Base-by-base conservation (phyloP, 1,140 invertebrate genomes). In the Drosophila equinoxialis region DNA sequence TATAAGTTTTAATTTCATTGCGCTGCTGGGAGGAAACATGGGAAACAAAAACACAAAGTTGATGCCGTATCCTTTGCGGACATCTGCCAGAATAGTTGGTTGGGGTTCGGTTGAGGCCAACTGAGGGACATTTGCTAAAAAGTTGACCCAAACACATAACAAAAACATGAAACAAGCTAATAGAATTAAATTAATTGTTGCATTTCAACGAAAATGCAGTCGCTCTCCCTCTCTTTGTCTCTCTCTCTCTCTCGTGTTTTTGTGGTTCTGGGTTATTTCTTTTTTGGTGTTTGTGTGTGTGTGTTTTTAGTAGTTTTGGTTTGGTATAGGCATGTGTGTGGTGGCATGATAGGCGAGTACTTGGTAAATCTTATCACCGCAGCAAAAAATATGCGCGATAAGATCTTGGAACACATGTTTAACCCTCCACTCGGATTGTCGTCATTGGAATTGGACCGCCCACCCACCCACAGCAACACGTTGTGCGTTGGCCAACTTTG, bases 361-460 rank as follows among this genome's bases (percentile, higher is more conserved):
- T 51, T 51, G 17, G 45, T 51, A 51, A 51, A 51, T 51, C 45
- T 51, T 51, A 51, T 51, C 45, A 51, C 20, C 10, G 20, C 20
- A 11, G 45, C 45, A 23, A 51, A 51, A 51, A 51, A 51, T 51
- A 20, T 51, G 45, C 8, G 45, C 45, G 45, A 51, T 51, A 51
- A 51, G 45, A 51, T 51, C 45, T 51, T 11, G 8, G 26, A 59
- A 59, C 57, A 59, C 57, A 59, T 59, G 57, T 59, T 51, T 59
- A 58, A 61, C 39, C 37, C 59, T 45, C 61, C 42, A 45, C 23
- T 51, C 59, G 45, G 42, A 45, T 64, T 64, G 61, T 45, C 42
- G 42, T 33, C 62, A 64, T 64, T 64, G 14, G 33, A 33, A 59
- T 37, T 37, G 57, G 35, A 35, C 33, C 57, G 35, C 33, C 33